phyloP scores from a whole-genome alignment of 2,888 invertebrate genomes.

The Tipula vernalis region DNA sequence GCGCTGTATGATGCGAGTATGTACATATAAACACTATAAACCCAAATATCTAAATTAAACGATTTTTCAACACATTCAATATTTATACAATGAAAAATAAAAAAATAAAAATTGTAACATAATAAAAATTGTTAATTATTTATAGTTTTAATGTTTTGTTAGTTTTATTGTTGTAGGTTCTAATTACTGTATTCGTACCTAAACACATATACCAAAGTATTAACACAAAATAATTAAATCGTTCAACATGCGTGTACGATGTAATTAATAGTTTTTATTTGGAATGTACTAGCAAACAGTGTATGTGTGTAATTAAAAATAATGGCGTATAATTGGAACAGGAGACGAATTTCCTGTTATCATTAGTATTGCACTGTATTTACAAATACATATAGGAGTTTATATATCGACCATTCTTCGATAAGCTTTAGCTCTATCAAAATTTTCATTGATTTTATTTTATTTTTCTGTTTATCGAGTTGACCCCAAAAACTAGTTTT shows the following conservation, averaged over 20 bases:
- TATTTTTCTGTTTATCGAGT: neutral
- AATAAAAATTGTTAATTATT: neutral
- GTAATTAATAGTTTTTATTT: neutral
- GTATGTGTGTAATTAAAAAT: neutral
- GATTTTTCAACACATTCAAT: conserved; percentile 4
- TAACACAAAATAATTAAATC: neutral
- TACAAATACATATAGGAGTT: neutral
- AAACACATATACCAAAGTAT: neutral
- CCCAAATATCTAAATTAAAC: conserved; percentile 4
- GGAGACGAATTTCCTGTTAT: neutral
- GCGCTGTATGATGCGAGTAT: neutral
- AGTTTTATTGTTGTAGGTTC: neutral
- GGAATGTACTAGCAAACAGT: neutral
- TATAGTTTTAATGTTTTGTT: neutral
- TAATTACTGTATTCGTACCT: neutral
- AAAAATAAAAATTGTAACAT: neutral
- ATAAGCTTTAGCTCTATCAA: neutral
- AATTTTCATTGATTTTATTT: neutral
- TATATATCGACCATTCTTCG: neutral
- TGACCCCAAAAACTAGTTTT: neutral
- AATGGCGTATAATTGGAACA: neutral
- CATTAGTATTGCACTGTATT: neutral
- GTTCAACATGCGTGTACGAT: neutral
- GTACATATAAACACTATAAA: neutral
- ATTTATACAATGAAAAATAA: neutral